Base-by-base conservation (phyloP, 1,140 invertebrate species). In the Ceratoteleas bidentatus region DNA sequence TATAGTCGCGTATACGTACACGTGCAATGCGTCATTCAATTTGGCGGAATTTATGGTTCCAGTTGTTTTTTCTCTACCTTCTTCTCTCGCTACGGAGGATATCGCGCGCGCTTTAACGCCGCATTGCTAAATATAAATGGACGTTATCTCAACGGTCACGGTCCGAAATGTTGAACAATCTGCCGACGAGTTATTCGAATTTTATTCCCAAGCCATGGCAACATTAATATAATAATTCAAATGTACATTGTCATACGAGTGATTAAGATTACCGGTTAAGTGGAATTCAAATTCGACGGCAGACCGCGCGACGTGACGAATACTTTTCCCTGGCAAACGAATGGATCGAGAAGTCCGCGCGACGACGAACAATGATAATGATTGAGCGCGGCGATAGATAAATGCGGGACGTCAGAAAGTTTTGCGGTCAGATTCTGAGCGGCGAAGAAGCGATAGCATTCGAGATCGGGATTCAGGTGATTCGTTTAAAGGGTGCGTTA, bases 401-500 rank as follows among this genome's bases (percentile, higher is more conserved):
- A 24, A 24, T 24, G 24, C 24, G 7, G 36, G 10, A 56, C 15
- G 60, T 40, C 38, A 50, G 34, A 53, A 65, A 69, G 52, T 75
- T 75, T 54, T 82, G 64, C 76, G 65, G 76, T 62, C 65, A 69
- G 70, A 62, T 73, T 60, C 47, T 70, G 68, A 24, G 45, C 47
- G 60, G 57, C 32, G 57, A 80, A 70, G 72, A 64, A 76, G 43
- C 66, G 84, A 84, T 84, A 76, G 84, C 62, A 84, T 82, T 84
- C 66, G 80, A 80, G 65, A 78, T 75, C 79, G n/a, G 45, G 72
- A 81, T 80, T 73, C 74, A 75, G 68, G 83, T 75, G 78, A 79
- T 81, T 75, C 72, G 66, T 83, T 84, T 62, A 79, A 79, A 83
- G 78, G 78, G 73, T 83, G 83, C 81, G 83, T 84, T 81, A 82